Conservation (phyloP, 2,888 invertebrate species). For the Halictus quadricinctus region DNA sequence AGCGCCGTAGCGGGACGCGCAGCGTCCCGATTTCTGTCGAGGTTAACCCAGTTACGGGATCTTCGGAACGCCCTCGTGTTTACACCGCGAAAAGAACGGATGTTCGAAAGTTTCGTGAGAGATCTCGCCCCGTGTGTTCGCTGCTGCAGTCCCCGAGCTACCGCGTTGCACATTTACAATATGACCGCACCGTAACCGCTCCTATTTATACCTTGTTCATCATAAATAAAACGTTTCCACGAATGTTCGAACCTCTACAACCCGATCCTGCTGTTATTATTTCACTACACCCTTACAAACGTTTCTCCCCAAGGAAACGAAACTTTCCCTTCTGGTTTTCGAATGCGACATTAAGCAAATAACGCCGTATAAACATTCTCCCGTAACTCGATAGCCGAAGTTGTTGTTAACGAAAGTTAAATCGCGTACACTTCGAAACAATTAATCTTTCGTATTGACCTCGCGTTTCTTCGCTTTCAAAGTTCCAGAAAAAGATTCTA, state of each 20-base stretch:
- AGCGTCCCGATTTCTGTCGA: slow-evolving; percentile 51
- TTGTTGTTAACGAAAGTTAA: background rate
- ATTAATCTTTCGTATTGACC: background rate
- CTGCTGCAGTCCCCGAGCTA: background rate
- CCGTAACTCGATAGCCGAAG: background rate
- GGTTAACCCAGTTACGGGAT: slow-evolving; percentile 66
- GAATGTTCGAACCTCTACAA: background rate
- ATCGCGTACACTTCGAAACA: background rate
- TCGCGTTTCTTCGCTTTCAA: background rate
- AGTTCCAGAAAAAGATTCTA: background rate
- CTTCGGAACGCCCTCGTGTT: slow-evolving; percentile 65
- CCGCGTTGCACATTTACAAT: background rate
- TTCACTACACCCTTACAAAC: background rate
- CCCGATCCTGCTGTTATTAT: background rate
- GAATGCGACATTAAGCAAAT: background rate
- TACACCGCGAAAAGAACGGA: slow-evolving; percentile 56
- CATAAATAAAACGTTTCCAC: background rate
- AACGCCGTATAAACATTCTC: background rate
- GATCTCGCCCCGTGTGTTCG: background rate
- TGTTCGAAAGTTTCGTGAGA: slow-evolving; percentile 38
- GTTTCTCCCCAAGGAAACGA: background rate
- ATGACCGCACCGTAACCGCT: background rate
- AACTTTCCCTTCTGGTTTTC: background rate
- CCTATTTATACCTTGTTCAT: background rate
- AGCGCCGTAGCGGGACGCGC: slow-evolving; percentile 35